phyloP scores from a whole-genome alignment of 2,797 vertebrate species.

The Anguilla marmorata region DNA sequence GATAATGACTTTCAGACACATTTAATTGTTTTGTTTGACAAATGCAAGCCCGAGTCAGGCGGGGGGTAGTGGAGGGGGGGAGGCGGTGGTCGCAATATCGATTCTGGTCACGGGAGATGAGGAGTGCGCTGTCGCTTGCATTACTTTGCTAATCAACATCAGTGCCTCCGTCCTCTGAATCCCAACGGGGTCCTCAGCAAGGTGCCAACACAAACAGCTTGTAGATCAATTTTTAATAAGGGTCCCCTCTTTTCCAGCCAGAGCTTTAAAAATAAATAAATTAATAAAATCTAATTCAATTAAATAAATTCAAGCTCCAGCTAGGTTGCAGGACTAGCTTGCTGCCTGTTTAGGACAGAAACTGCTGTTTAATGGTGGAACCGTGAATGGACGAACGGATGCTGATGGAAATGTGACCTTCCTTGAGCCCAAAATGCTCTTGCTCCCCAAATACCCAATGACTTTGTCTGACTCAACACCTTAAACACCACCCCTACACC shows the following conservation, averaged over 20 bases:
- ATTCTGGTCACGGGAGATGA: constrained; percentile 3
- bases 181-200: neutral
- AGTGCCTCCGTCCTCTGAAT: neutral
- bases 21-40: constrained; percentile 29
- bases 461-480: neutral
- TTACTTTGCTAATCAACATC: constrained; percentile 11
- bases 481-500: neutral
- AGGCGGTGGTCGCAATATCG: neutral
- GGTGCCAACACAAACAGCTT: constrained; percentile 28
- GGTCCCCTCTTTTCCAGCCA: constrained; percentile 24
- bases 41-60: neutral
- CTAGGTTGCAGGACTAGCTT: neutral
- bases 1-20: constrained; percentile 10
- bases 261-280: constrained; percentile 18
- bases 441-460: neutral
- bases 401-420: neutral
- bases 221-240: constrained; percentile 39
- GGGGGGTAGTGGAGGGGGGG: neutral
- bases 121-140: neutral
- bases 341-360: constrained; percentile 18
- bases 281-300: neutral
- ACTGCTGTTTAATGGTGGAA: neutral
- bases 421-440: neutral
- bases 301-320: neutral
- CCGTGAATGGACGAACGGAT: neutral